Evolutionary conservation across 1,140 invertebrate genomes (phyloP), one percentile per base, ranked within the genome.

Genomic region (Drosophila dunni): DNA sequence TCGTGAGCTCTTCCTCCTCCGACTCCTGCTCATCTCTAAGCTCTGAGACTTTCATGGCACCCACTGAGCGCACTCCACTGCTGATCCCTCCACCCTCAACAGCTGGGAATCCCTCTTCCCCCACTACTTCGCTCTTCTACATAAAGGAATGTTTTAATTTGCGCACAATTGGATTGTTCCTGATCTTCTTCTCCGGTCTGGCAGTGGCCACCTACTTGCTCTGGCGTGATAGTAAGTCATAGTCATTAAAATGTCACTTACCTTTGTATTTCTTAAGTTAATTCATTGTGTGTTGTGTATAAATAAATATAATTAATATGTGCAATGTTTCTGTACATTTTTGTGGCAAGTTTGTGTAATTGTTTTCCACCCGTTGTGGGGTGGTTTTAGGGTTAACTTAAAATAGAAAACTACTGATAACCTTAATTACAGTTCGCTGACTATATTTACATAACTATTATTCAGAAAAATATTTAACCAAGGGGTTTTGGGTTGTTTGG

Each of bases 171-270:
- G 61, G 58, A 10, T 46, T 85, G 15, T 61, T 90, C 13, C n/a
- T 64, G 20, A 76, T 90, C 78, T 75, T 83, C 15, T 67, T 66
- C 7, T 15, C 36, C 38, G 77, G 54, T 24, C 13, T 89, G 44
- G 62, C 38, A 44, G 15, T 89, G 68, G 71, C 85, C 54, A 51
- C 11, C 4, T 89, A 89, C 75, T 78, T 89, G 68, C 84, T 89
- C 61, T 89, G 81, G 86, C 56, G 50, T 71, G 66, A 90, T 80
- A 60, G 85, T 90, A 71, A 90, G 81, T 85, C 53, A 65, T 58
- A 24, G 24, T 4, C 7, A 3, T n/a, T 13, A 20, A 51, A 17
- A 29, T n/a, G n/a, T 24, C 48, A 51, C 11, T 20, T 50, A 33
- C 10, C 6, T 45, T 3, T 13, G 36, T 8, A 36, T 13, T 24